Percentiles rank a stretch among this genome's conserved stretches.
phyloP scores from a whole-genome alignment of 2,797 vertebrate species.

The Alfaro cultratus region DNA sequence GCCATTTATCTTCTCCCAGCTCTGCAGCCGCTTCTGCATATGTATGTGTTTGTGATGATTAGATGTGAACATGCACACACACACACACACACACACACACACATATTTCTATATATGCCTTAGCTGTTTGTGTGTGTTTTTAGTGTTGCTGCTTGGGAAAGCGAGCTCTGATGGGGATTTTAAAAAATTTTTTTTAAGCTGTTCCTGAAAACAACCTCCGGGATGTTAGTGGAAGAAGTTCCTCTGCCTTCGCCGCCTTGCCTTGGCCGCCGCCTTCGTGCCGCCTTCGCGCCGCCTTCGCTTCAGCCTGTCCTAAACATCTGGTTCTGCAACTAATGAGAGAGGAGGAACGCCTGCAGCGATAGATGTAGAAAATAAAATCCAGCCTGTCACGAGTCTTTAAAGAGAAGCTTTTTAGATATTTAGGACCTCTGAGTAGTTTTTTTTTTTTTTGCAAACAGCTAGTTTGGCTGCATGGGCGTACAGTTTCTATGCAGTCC shows the following conservation, averaged over 20 bases:
- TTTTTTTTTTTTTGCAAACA: too few relatives aligned
- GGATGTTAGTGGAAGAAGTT: conserved; percentile 19
- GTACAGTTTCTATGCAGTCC: not conserved
- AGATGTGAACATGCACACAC: conserved; percentile 5
- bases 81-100: too few relatives aligned
- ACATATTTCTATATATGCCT: not conserved
- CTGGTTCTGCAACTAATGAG: conserved; percentile 39
- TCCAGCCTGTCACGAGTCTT: conserved; percentile 33
- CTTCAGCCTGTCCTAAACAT: conserved; percentile 13
- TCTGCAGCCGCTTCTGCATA: conserved; percentile 26
- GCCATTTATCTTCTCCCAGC: conserved; percentile 38
- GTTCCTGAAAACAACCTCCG: conserved; percentile 18
- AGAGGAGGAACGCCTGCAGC: conserved; percentile 26
- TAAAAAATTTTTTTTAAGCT: not conserved
- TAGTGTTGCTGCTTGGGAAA: not conserved
- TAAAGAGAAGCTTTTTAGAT: conserved; percentile 27
- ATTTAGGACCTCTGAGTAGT: conserved; percentile 22
- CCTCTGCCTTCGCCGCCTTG: conserved; percentile 1
- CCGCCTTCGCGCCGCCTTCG: conserved; percentile 24
- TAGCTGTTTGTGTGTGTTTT: not conserved
- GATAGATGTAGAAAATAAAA: conserved; percentile 25
- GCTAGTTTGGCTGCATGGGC: not conserved
- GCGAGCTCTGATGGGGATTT: not conserved
- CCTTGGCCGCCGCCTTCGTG: too few relatives aligned
- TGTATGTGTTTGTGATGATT: conserved; percentile 38